phyloP scores from a whole-genome alignment of 1,140 invertebrate species.

The Monomorium pharaonis region DNA sequence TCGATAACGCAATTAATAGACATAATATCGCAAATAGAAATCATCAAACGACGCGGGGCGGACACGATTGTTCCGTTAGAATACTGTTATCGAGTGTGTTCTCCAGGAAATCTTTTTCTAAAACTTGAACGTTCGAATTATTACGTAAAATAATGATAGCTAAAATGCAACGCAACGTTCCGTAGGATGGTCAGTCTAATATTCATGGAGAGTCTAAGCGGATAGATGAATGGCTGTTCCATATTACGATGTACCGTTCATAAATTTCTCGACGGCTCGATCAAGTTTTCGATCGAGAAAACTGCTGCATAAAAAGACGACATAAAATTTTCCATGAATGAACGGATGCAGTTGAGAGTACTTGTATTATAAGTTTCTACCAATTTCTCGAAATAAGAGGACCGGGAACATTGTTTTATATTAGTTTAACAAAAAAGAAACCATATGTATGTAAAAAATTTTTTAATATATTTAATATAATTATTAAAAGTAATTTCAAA shows the following conservation, averaged over 20 bases:
- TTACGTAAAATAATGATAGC: conserved; percentile 59
- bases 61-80: conserved; percentile 35
- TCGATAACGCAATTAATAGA: not conserved
- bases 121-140: conserved; percentile 51
- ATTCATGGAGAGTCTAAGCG: conserved; percentile 54
- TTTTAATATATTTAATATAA: not conserved
- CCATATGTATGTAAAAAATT: not conserved
- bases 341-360: not conserved
- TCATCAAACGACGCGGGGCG: not conserved
- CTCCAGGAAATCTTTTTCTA: conserved; percentile 46
- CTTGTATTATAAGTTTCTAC: not conserved
- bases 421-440: not conserved
- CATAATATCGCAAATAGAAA: conserved; percentile 20
- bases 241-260: conserved; percentile 48
- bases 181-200: conserved; percentile 32
- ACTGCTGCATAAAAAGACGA: not conserved
- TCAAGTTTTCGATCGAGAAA: not conserved
- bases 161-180: conserved; percentile 48
- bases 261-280: conserved; percentile 18
- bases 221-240: conserved; percentile 52
- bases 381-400: not conserved
- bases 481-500: not conserved
- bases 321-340: not conserved
- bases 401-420: not conserved
- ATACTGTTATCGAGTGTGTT: conserved; percentile 19